A percentile compares a stretch with the other conserved stretches of the same genome.
phyloP scores from a whole-genome alignment of 2,888 invertebrate genomes.

The Trachelus stipa region DNA sequence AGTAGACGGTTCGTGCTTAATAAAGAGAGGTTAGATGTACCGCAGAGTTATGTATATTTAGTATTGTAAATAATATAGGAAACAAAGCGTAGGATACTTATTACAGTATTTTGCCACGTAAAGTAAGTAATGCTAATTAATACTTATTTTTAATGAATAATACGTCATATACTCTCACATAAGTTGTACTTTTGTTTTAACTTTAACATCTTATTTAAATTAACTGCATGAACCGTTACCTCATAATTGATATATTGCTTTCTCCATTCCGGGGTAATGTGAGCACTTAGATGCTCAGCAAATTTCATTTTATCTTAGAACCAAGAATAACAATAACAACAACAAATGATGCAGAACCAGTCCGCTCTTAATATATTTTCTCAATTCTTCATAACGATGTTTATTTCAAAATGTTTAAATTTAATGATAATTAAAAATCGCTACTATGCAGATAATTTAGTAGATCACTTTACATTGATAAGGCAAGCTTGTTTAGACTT shows the following conservation, averaged over 20 bases:
- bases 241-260: conserved; percentile 86
- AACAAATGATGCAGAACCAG: background rate
- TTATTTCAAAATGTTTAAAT: background rate
- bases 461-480: background rate
- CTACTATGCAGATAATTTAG: background rate
- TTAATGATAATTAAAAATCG: background rate
- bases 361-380: background rate
- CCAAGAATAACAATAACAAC: background rate
- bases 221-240: conserved; percentile 63
- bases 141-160: conserved; percentile 1
- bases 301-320: conserved; percentile 78
- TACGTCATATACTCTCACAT: background rate
- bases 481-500: background rate
- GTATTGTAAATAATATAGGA: background rate
- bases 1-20: background rate
- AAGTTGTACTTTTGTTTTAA: background rate
- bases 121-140: background rate
- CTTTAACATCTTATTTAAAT: background rate
- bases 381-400: background rate
- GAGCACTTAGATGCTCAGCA: conserved; percentile 87
- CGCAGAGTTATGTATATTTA: background rate
- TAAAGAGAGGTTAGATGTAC: background rate
- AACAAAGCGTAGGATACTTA: background rate
- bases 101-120: background rate
- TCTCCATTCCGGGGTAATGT: conserved; percentile 93